A percentile compares a stretch with the other conserved stretches of the same genome.
Evolutionary conservation across 1,140 invertebrate species (phyloP).

Genomic region (Drosophila sproati): DNA sequence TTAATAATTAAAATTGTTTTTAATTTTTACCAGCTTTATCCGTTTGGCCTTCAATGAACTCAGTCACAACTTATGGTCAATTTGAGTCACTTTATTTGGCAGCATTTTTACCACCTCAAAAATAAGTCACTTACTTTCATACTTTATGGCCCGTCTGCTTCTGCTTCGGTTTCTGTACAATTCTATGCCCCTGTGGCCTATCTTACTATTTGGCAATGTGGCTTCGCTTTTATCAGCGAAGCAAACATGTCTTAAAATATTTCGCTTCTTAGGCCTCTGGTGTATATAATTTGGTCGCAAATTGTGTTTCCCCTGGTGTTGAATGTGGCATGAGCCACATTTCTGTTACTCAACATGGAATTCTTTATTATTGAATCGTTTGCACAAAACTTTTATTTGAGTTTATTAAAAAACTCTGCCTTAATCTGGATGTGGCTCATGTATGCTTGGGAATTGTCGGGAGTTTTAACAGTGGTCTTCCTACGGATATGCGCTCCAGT

Average conservation of each 20-base stretch:
- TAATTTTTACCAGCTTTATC: background rate
- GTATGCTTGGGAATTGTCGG: slow-evolving; percentile 54
- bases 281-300: slow-evolving; percentile 51
- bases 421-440: slow-evolving; percentile 36
- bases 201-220: slow-evolving; percentile 41
- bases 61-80: slow-evolving; percentile 10
- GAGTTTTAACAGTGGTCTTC: slow-evolving; percentile 39
- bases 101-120: slow-evolving; percentile 49
- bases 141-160: slow-evolving; percentile 35
- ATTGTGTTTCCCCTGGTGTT: slow-evolving; percentile 38
- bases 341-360: slow-evolving; percentile 16
- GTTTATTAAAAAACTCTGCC: slow-evolving; percentile 68
- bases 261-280: slow-evolving; percentile 32
- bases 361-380: slow-evolving; percentile 59
- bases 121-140: slow-evolving; percentile 66
- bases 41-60: slow-evolving; percentile 6
- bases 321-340: slow-evolving; percentile 13
- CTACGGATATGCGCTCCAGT: background rate
- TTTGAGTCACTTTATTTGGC: slow-evolving; percentile 64
- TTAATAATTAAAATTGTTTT: too few relatives aligned
- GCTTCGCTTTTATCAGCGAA: slow-evolving; percentile 11
- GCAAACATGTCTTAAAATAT: slow-evolving; percentile 54
- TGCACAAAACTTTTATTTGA: slow-evolving; percentile 60
- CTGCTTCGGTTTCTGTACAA: slow-evolving; percentile 13
- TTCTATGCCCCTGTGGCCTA: slow-evolving; percentile 55